These are phyloP conservation scores for Panagrolaimus sp. DNA, from an alignment of 1,140 invertebrate species.

Conservation along the genomic window DNA sequence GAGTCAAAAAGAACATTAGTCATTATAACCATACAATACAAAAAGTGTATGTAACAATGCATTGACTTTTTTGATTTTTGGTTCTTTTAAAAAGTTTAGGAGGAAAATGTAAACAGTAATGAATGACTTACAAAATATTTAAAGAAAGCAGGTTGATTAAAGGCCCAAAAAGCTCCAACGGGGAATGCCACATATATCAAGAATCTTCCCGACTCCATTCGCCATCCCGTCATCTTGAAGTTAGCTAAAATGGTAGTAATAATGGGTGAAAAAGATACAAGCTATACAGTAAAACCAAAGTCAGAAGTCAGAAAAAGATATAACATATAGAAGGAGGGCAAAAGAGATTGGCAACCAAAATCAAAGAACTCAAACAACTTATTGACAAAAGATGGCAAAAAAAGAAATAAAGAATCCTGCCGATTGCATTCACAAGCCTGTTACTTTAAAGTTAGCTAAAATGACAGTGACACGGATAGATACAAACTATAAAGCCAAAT, in stretches of 20 bases:
- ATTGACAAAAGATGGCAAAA: no score
- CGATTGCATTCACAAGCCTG: no score
- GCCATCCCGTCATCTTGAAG: slow-evolving; percentile 50
- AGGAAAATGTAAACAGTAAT: background rate
- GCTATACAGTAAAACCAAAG: background rate
- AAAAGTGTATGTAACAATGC: background rate
- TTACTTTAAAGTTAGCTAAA: no score
- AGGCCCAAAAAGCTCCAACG: slow-evolving; percentile 55
- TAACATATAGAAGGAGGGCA: background rate
- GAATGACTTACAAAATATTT: slow-evolving; percentile 49
- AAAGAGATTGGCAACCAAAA: background rate
- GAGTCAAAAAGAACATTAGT: background rate
- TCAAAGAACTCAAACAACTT: no score
- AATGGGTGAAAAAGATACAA: background rate
- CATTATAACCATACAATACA: background rate
- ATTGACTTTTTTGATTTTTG: background rate
- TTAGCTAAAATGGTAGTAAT: background rate
- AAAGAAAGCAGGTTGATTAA: slow-evolving; percentile 56
- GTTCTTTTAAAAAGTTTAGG: slow-evolving; percentile 13
- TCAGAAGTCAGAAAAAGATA: background rate
- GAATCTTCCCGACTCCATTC: slow-evolving; percentile 47
- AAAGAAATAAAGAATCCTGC: no score
- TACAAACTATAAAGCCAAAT: no score
- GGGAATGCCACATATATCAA: slow-evolving; percentile 50
- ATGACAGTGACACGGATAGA: no score